Evolutionary conservation across 2,113 vertebrate genomes (phyloP).

Genomic region (Hassar affinis): DNA sequence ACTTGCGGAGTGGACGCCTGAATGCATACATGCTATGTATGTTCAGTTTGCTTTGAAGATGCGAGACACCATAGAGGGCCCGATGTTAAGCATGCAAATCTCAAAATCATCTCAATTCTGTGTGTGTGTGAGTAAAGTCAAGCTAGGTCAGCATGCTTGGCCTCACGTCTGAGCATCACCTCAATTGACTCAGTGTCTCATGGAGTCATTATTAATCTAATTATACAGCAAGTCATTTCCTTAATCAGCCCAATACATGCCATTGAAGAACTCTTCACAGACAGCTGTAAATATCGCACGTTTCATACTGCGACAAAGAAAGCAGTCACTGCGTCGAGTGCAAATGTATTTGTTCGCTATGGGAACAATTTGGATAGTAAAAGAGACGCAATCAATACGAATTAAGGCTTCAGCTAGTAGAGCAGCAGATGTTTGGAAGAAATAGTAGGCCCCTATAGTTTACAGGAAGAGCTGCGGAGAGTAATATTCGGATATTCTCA

Average conservation of each 20-base stretch:
- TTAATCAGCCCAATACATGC: neutral
- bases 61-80: neutral
- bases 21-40: neutral
- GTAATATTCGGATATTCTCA: neutral
- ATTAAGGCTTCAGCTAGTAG: neutral
- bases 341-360: neutral
- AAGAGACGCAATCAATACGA: neutral
- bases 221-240: slow-evolving; percentile 1
- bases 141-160: slow-evolving; percentile 9
- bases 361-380: neutral
- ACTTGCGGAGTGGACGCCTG: slow-evolving; percentile 40
- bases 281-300: neutral
- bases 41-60: neutral
- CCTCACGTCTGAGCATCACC: slow-evolving; percentile 10
- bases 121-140: slow-evolving; percentile 10
- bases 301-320: neutral
- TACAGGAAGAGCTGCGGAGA: neutral
- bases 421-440: neutral
- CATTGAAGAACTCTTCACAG: neutral
- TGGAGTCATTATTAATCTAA: slow-evolving; percentile 26
- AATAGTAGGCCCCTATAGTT: neutral
- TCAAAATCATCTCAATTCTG: neutral
- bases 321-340: neutral
- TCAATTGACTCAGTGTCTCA: slow-evolving; percentile 27
- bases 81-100: slow-evolving; percentile 5